These are phyloP conservation scores for Ahaetulla prasina DNA, from an alignment of 2,113 vertebrate genomes.

Conservation along the genomic window DNA sequence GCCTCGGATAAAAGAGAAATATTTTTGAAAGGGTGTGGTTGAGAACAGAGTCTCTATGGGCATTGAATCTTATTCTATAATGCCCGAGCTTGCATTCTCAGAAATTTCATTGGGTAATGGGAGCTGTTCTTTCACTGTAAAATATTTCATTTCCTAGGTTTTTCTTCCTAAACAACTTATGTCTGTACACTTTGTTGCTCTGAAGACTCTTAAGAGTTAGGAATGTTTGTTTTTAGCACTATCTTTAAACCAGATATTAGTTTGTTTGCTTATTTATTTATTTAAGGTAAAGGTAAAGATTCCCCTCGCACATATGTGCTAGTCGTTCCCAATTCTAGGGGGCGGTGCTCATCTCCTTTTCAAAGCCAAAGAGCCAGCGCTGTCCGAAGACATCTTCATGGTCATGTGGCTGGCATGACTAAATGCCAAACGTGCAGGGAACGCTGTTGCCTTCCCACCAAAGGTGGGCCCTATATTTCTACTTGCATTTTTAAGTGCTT, in stretches of 20 bases:
- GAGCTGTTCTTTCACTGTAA: background rate
- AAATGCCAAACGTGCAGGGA: no score
- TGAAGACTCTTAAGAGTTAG: background rate
- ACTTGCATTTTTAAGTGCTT: no score
- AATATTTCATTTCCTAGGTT: background rate
- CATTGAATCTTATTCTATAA: background rate
- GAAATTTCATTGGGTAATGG: background rate
- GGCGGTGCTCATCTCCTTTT: no score
- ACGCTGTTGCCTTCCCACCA: no score
- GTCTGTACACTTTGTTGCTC: background rate
- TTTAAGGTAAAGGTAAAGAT: background rate
- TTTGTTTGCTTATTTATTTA: background rate
- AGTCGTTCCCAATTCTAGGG: no score
- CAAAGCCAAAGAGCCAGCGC: no score
- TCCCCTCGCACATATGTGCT: no score
- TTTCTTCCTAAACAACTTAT: background rate
- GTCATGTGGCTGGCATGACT: no score
- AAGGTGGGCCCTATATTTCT: no score
- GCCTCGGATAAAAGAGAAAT: background rate
- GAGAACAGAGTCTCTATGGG: background rate
- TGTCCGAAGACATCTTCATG: no score
- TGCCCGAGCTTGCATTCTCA: background rate
- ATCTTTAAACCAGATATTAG: background rate
- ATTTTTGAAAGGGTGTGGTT: background rate
- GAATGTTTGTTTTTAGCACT: background rate